phyloP scores from a whole-genome alignment of 1,140 invertebrate genomes.

The Drosophila teissieri region DNA sequence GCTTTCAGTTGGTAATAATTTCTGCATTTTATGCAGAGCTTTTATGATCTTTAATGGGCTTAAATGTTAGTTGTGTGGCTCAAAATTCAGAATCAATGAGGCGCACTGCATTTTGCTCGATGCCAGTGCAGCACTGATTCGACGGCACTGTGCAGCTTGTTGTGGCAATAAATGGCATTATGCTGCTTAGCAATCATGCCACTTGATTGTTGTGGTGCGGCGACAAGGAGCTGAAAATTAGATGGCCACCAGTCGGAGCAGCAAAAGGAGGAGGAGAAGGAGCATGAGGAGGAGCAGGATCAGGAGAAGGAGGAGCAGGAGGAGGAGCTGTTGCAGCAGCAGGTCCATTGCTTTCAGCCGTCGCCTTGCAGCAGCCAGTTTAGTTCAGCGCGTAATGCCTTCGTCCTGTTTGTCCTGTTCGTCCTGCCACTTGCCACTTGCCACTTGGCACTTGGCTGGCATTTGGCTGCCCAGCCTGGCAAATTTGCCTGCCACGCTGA shows the following conservation, averaged over 20 bases:
- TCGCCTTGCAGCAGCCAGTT: conserved; percentile 11
- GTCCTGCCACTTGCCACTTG: conserved; percentile 14
- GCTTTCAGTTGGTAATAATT: no score
- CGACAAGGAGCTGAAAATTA: conserved; percentile 62
- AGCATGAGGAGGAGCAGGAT: background rate
- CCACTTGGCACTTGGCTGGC: conserved; percentile 24
- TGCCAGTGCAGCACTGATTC: background rate
- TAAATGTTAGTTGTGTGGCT: no score
- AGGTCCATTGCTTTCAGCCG: conserved; percentile 27
- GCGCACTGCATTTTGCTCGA: no score
- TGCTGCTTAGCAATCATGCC: conserved; percentile 78
- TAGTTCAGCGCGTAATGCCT: conserved; percentile 29
- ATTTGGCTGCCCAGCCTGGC: conserved; percentile 41
- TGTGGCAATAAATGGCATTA: conserved; percentile 81
- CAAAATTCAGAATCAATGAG: no score
- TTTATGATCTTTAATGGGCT: no score
- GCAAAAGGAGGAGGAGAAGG: background rate
- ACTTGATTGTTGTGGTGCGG: conserved; percentile 61
- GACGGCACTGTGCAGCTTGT: conserved; percentile 33
- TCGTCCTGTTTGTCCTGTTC: conserved; percentile 7
- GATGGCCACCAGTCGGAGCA: conserved; percentile 30
- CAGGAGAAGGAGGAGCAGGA: background rate
- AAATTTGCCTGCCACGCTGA: conserved; percentile 34
- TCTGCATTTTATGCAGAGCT: no score
- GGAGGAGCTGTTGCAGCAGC: background rate